A percentile compares a stretch with the other conserved stretches of the same genome.
Conservation (phyloP, 1,140 invertebrate genomes). For the Marisa cornuarietis region DNA sequence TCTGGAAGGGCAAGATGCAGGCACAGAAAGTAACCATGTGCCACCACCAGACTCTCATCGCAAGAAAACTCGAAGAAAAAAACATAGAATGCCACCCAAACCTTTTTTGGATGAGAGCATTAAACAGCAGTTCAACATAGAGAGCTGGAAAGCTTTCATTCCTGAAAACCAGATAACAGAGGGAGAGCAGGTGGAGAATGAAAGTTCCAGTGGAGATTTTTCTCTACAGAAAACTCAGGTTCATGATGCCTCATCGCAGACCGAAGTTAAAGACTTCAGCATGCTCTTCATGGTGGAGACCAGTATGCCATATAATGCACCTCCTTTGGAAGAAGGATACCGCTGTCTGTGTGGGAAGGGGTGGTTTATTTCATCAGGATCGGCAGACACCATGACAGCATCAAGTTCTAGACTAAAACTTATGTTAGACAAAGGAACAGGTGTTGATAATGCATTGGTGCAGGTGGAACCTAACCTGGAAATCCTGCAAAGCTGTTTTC, state of each 20-base stretch:
- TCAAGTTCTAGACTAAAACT: not conserved
- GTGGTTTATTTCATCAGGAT: not conserved
- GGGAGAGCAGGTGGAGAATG: not conserved
- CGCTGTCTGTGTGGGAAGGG: not conserved
- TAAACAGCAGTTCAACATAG: slow-evolving; percentile 17
- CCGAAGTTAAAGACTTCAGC: slow-evolving; percentile 8
- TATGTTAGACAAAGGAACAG: slow-evolving; percentile 10
- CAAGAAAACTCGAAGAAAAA: slow-evolving; percentile 12
- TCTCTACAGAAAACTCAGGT: not conserved
- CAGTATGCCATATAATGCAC: not conserved
- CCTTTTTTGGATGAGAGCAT: slow-evolving; percentile 18
- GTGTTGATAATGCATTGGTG: not conserved
- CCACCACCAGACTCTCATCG: slow-evolving; percentile 1
- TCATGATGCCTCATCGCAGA: not conserved
- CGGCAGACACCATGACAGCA: not conserved
- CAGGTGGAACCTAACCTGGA: slow-evolving; percentile 32
- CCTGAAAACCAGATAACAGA: slow-evolving; percentile 11
- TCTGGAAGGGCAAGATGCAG: not conserved
- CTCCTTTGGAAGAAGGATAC: not conserved
- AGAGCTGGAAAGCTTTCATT: slow-evolving; percentile 25
- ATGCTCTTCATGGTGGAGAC: not conserved
- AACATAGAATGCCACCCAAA: not conserved
- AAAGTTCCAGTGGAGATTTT: not conserved
- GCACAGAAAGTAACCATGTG: not conserved
- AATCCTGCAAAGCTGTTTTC: slow-evolving; percentile 71